Percentiles rank a stretch among this genome's conserved stretches.
Conservation (phyloP, 1,140 invertebrate species). For the Rhopalosiphum padi region DNA sequence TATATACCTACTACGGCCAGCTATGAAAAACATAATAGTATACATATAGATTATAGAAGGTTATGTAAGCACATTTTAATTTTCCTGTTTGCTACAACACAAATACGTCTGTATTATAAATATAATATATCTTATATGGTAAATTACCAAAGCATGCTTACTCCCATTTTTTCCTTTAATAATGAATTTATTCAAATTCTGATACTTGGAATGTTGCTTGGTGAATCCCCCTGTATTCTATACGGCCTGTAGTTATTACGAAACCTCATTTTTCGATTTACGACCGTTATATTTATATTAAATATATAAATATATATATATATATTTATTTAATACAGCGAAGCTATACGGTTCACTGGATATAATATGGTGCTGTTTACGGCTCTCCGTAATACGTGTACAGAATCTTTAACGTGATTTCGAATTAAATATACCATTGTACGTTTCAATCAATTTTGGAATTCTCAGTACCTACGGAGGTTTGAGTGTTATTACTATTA, state of each 20-base stretch:
- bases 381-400: background rate
- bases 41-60: no score
- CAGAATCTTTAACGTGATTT: slow-evolving; percentile 2
- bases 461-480: background rate
- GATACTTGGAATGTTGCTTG: no score
- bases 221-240: background rate
- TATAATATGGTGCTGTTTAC: background rate
- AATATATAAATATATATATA: background rate
- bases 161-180: no score
- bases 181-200: no score
- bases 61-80: background rate
- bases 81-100: no score
- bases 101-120: no score
- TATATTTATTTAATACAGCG: background rate
- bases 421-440: background rate
- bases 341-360: background rate
- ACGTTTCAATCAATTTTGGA: background rate
- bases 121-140: no score
- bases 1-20: background rate
- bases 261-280: background rate
- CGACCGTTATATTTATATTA: background rate
- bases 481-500: background rate
- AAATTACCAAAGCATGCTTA: no score
- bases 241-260: background rate
- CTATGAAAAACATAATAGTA: background rate